Base-by-base conservation (phyloP, 2,113 vertebrate genomes). In the Mustelus asterias region DNA sequence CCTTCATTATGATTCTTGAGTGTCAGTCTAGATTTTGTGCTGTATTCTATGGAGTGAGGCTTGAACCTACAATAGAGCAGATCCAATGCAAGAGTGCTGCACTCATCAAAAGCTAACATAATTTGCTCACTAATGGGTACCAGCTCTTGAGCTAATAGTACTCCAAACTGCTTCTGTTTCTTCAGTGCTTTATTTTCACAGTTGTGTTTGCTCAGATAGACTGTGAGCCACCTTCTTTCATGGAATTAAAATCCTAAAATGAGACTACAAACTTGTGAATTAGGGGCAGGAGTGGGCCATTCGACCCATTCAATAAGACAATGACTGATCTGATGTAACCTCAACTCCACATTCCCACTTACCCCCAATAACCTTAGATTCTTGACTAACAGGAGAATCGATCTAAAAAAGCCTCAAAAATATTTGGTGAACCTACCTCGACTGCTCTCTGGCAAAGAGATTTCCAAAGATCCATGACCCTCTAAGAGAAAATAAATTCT, bases 1-100 rank as follows among this genome's bases (percentile, higher is more conserved):
- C 29, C 29, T 0, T 29, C 11, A 18, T 0, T 18, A n/a, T 0
- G 9, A 6, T 4, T 37, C 1, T 63, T 4, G 0, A 63, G 54
- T 63, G 33, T 92, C 16, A 63, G 58, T 2, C 24, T 90, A 60
- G 88, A 60, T 33, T 58, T 60, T 90, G 29, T 92, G 6, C 89
- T 90, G 13, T n/a, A n/a, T 13, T 63, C 58, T 22, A 92, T 48
- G 60, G 29, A 65, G 3, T 58, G 29, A 11, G 29, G 11, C 29
- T 90, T 33, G 29, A 60, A 90, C 26, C 26, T 24, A 13, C 16
- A 83, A 65, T 58, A 33, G 33, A 20, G 4, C n/a, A 37, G 18
- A 5, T 63, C 5, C 0, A 13, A 60, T 90, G 54, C 24, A 60
- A 60, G 54, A 63, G 33, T 63, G 4, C 29, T 65, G 6, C 89